Percentiles rank a stretch among this genome's conserved stretches.
These are phyloP conservation scores for Nerophis ophidion DNA, from an alignment of 2,113 vertebrate species.

Conservation along the genomic window DNA sequence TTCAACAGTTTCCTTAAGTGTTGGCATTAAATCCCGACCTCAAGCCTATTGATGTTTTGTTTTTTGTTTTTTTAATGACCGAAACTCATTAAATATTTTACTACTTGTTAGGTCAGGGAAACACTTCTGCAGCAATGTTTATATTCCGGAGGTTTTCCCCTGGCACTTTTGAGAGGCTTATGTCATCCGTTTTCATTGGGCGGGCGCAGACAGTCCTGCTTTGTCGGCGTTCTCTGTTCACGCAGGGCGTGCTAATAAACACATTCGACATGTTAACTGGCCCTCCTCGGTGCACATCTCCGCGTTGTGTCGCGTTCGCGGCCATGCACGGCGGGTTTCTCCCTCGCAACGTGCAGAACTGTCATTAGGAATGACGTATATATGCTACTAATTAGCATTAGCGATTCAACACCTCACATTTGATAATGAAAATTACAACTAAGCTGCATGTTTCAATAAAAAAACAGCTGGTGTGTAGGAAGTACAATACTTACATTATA, in stretches of 20 bases:
- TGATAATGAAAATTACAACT: no score
- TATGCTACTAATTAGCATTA: no score
- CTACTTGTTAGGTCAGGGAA: constrained; percentile 13
- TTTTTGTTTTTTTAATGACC: constrained; percentile 9
- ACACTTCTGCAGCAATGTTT: background rate
- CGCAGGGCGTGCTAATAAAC: constrained; percentile 54
- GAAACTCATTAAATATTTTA: constrained; percentile 24
- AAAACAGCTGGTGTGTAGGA: no score
- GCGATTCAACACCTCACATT: no score
- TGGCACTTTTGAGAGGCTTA: constrained; percentile 5
- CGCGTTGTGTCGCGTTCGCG: constrained; percentile 30
- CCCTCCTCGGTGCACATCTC: constrained; percentile 34
- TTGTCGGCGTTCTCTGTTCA: constrained; percentile 25
- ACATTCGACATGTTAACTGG: constrained; percentile 60
- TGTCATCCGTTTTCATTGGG: constrained; percentile 20
- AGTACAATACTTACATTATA: no score
- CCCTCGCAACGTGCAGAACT: constrained; percentile 40
- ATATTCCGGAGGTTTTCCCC: constrained; percentile 4
- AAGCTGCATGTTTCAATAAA: no score
- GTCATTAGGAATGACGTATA: no score
- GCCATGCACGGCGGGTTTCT: constrained; percentile 59
- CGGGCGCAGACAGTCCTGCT: constrained; percentile 37
- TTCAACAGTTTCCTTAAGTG: constrained; percentile 2
- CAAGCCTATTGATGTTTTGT: constrained; percentile 4
- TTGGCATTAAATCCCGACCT: constrained; percentile 12